phyloP scores from a whole-genome alignment of 2,797 vertebrate genomes.

The Champsocephalus gunnari region DNA sequence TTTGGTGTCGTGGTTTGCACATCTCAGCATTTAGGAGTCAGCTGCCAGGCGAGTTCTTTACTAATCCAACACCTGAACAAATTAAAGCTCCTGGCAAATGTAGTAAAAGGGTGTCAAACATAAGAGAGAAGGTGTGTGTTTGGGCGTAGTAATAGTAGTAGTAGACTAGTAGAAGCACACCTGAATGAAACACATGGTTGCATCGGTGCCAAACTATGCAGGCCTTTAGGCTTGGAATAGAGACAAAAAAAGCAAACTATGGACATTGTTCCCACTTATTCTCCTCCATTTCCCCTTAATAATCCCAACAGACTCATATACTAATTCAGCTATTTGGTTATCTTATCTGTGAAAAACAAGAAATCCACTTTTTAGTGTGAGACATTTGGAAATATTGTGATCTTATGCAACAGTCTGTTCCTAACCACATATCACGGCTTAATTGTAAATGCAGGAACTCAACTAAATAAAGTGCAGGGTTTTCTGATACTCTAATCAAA shows the following conservation, averaged over 20 bases:
- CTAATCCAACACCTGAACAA: conserved; percentile 16
- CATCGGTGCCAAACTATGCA: conserved; percentile 39
- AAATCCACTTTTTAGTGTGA: too few relatives aligned
- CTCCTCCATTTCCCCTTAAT: neutral
- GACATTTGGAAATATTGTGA: too few relatives aligned
- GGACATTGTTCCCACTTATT: neutral
- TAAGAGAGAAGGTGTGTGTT: neutral
- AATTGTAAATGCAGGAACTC: neutral
- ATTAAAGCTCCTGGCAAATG: neutral
- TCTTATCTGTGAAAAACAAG: too few relatives aligned
- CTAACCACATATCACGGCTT: neutral
- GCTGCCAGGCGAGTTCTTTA: neutral
- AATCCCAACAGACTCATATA: neutral
- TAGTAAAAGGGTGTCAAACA: conserved; percentile 3
- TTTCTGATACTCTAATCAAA: too few relatives aligned
- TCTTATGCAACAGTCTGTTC: neutral
- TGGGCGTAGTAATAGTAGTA: neutral
- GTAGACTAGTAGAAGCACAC: conserved; percentile 27
- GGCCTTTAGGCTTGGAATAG: neutral
- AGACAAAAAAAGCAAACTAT: neutral
- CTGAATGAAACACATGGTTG: conserved; percentile 58
- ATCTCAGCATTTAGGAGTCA: neutral
- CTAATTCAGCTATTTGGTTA: too few relatives aligned
- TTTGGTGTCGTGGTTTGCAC: neutral
- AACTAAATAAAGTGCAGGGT: neutral